Percentiles rank a stretch among this genome's conserved stretches.
Conservation (phyloP, 2,888 invertebrate genomes). For the Quadroppia sp. region DNA sequence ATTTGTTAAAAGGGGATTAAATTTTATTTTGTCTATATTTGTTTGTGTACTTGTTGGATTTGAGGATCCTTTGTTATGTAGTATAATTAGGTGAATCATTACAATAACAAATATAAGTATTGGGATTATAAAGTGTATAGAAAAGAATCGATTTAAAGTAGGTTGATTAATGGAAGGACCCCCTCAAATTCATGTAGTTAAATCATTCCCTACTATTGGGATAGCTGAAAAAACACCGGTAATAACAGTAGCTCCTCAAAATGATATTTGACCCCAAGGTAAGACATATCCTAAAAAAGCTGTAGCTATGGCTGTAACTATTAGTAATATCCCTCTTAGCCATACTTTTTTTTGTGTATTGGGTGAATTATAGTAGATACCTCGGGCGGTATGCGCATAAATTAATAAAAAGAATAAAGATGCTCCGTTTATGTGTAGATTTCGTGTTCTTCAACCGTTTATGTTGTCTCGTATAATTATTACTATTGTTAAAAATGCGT, state of each 20-base stretch:
- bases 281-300: constrained; percentile 73
- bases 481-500: constrained; percentile 64
- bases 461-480: constrained; percentile 69
- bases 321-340: constrained; percentile 63
- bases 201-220: constrained; percentile 62
- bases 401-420: constrained; percentile 69
- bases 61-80: constrained; percentile 66
- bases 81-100: constrained; percentile 63
- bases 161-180: constrained; percentile 70
- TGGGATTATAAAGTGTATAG: constrained; percentile 68
- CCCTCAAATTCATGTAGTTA: constrained; percentile 71
- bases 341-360: constrained; percentile 60
- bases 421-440: constrained; percentile 66
- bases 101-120: constrained; percentile 63
- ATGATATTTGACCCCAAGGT: constrained; percentile 76
- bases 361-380: constrained; percentile 54
- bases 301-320: constrained; percentile 66
- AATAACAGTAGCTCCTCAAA: constrained; percentile 75
- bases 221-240: constrained; percentile 69
- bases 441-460: constrained; percentile 65
- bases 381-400: constrained; percentile 64
- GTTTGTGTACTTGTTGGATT: constrained; percentile 65
- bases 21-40: constrained; percentile 65
- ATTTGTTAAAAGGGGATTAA: constrained; percentile 63
- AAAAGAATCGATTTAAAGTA: constrained; percentile 71